Evolutionary conservation across 2,113 vertebrate species (phyloP), one percentile per base, ranked within the genome.

Genomic region (Nerophis lumbriciformis): DNA sequence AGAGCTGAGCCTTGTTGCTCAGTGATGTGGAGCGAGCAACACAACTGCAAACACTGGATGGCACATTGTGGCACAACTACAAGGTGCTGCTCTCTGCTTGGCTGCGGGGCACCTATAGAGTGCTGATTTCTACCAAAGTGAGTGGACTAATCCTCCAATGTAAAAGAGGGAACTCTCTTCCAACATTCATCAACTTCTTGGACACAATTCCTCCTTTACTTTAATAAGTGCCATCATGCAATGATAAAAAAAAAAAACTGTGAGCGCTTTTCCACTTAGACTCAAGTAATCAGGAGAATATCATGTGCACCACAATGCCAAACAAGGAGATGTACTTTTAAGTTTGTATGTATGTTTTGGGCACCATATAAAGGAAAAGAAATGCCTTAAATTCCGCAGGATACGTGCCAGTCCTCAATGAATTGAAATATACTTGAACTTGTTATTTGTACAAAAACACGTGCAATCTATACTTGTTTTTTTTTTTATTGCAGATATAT

Each of bases 361-460:
- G 83, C 87, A 88, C 82, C 81, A 90, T 89, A 86, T 75, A 69
- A 82, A 74, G 81, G 76, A 78, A 82, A 85, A 86, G 72, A 79
- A 85, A 86, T 77, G 80, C 89, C 85, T 91, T 89, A 78, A 82
- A 88, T 84, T 83, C 72, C 88, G 76, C 83, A 86, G 84, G 83
- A 87, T 88, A 78, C 89, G 83, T 88, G 63, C 69, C 67, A 82
- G 84, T 91, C 91, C 90, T 84, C 71, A 77, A 85, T 85, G 92
- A 92, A 91, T 90, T 88, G 88, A 90, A 81, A 81, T 86, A 92
- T 95, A 98, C 94, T 98, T 98, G 96, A 98, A 97, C 77, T 89
- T 91, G 80, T 92, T 90, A 84, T 93, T 90, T 92, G 88, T 92
- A 92, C 84, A 92, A 90, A 92, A 92, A 90, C 90, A 94, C 90